Conservation (phyloP, 2,797 vertebrate genomes). For the Hybognathus amarus region DNA sequence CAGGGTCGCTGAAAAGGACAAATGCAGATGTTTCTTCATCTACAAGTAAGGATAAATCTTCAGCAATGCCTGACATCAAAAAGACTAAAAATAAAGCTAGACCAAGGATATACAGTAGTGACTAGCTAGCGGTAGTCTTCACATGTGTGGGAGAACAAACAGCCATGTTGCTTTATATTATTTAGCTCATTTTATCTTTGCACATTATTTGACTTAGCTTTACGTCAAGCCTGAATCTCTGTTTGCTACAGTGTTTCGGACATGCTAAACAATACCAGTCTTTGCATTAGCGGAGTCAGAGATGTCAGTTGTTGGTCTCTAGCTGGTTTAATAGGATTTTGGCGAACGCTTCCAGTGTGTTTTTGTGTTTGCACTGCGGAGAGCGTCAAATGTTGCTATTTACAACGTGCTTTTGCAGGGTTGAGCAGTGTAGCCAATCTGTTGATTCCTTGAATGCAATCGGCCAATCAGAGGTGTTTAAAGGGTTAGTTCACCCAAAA, state of each 20-base stretch:
- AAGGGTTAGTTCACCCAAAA: background rate
- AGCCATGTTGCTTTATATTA: too few relatives aligned
- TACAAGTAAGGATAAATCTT: slow-evolving; percentile 9
- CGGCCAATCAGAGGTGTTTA: background rate
- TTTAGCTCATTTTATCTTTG: background rate
- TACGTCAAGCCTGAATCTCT: background rate
- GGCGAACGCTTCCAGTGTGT: too few relatives aligned
- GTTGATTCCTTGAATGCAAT: background rate
- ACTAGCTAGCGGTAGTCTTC: too few relatives aligned
- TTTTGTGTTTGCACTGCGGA: background rate
- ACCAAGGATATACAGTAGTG: too few relatives aligned
- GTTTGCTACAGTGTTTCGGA: too few relatives aligned
- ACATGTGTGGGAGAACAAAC: too few relatives aligned
- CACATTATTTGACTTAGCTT: background rate
- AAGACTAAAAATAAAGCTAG: background rate
- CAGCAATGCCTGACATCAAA: background rate
- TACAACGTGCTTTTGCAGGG: background rate
- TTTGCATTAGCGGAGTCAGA: background rate
- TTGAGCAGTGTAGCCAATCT: background rate
- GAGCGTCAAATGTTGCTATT: background rate
- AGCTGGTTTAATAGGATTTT: background rate
- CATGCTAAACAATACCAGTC: background rate
- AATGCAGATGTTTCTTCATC: slow-evolving; percentile 10
- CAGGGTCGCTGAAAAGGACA: slow-evolving; percentile 11
- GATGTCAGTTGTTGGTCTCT: background rate